A percentile compares a stretch with the other conserved stretches of the same genome.
Evolutionary conservation across 2,797 vertebrate genomes (phyloP).

Genomic region (Channallabes apus): DNA sequence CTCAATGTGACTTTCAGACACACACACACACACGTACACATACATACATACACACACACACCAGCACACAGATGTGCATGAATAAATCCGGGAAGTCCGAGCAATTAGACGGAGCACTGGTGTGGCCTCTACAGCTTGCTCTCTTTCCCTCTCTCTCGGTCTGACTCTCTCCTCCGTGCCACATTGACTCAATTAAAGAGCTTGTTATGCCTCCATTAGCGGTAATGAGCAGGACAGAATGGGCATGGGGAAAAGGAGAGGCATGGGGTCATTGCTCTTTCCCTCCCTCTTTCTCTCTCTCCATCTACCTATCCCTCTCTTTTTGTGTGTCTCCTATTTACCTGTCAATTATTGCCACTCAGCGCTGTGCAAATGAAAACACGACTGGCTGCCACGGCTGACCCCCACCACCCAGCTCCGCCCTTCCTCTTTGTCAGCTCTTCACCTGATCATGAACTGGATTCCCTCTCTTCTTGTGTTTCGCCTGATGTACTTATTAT

Average conservation of each 20-base stretch:
- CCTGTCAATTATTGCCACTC: conserved; percentile 60
- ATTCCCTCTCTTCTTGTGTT: conserved; percentile 38
- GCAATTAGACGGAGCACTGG: conserved; percentile 54
- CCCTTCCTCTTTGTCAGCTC: conserved; percentile 40
- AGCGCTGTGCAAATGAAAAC: conserved; percentile 50
- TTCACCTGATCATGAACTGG: conserved; percentile 29
- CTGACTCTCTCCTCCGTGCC: conserved; percentile 47
- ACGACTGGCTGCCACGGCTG: conserved; percentile 44
- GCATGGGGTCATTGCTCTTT: conserved; percentile 51
- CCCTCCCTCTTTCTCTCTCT: conserved; percentile 43
- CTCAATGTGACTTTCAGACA: conserved; percentile 51
- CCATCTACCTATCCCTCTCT: conserved; percentile 37
- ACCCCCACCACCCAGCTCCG: conserved; percentile 24
- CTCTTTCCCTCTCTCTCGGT: conserved; percentile 20
- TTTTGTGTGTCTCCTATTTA: conserved; percentile 54
- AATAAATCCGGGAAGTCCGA: conserved; percentile 56
- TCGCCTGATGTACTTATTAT: conserved; percentile 37
- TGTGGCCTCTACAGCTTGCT: conserved; percentile 45
- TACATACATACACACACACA: conserved; percentile 28
- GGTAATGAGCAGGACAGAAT: conserved; percentile 63
- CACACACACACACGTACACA: conserved; percentile 36
- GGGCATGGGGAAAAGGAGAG: conserved; percentile 38
- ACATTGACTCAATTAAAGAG: conserved; percentile 63
- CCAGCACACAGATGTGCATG: conserved; percentile 56
- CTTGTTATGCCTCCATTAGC: conserved; percentile 64